A percentile compares a stretch with the other conserved stretches of the same genome.
Conservation (phyloP, 2,888 invertebrate species). For the Eupithecia pulchellata region DNA sequence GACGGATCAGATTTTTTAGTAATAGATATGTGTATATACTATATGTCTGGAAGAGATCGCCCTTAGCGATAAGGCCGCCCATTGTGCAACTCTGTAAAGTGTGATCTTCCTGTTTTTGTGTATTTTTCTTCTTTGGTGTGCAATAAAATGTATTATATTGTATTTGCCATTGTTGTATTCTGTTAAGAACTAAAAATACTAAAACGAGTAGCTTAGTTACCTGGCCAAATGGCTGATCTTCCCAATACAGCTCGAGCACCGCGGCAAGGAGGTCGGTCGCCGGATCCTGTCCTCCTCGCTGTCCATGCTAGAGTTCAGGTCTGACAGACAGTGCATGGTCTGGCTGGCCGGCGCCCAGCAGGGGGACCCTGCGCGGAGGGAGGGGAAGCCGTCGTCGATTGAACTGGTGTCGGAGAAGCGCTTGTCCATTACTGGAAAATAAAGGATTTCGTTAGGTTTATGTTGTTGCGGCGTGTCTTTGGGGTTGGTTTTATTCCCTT, state of each 20-base stretch:
- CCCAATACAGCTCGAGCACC: constrained; percentile 92
- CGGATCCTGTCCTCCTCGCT: constrained; percentile 77
- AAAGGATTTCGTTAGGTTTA: neutral
- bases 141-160: no score
- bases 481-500: neutral
- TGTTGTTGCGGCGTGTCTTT: neutral
- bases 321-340: constrained; percentile 79
- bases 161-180: no score
- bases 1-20: no score
- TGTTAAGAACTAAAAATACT: no score
- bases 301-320: constrained; percentile 73
- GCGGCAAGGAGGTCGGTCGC: constrained; percentile 79
- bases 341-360: constrained; percentile 77
- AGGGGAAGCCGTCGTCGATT: constrained; percentile 77
- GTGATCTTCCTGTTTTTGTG: no score
- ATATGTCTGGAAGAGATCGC: no score
- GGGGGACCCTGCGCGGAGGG: constrained; percentile 75
- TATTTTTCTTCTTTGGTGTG: no score
- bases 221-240: constrained; percentile 89
- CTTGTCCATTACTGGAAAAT: constrained; percentile 72
- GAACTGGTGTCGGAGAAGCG: constrained; percentile 79
- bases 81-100: no score
- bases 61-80: no score
- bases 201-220: constrained; percentile 50
- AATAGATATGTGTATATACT: no score